Evolutionary conservation across 2,797 vertebrate genomes (phyloP).

Genomic region (Petrocephalus schoutedeni): DNA sequence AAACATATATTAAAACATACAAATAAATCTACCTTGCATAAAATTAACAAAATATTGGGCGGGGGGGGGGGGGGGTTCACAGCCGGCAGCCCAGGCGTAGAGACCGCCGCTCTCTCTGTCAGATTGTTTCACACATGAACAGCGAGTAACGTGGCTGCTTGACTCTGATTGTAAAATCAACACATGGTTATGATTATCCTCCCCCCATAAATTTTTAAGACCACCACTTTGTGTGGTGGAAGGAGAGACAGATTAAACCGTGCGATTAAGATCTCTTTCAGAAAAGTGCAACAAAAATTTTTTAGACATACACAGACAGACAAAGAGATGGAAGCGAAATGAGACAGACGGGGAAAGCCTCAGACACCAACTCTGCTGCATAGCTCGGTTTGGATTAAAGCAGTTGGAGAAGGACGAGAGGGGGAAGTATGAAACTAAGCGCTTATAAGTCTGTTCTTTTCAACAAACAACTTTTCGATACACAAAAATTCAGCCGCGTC

Average conservation of each 20-base stretch:
- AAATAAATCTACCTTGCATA: slow-evolving; percentile 68
- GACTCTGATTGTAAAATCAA: slow-evolving; percentile 50
- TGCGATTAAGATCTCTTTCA: slow-evolving; percentile 63
- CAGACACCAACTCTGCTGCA: slow-evolving; percentile 80
- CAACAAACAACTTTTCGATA: neutral
- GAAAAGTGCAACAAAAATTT: slow-evolving; percentile 65
- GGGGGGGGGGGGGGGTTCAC: slow-evolving; percentile 44
- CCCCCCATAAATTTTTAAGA: slow-evolving; percentile 66
- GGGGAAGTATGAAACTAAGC: slow-evolving; percentile 16
- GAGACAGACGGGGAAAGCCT: slow-evolving; percentile 60
- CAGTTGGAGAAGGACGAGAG: slow-evolving; percentile 54
- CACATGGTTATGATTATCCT: slow-evolving; percentile 35
- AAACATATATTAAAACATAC: slow-evolving; percentile 58
- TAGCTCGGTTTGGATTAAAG: slow-evolving; percentile 94
- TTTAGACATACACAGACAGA: slow-evolving; percentile 25
- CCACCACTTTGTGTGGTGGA: slow-evolving; percentile 69
- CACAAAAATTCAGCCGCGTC: neutral
- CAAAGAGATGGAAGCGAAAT: neutral
- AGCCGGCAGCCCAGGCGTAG: slow-evolving; percentile 74
- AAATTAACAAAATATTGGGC: slow-evolving; percentile 51
- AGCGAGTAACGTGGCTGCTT: slow-evolving; percentile 8
- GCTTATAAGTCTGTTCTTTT: slow-evolving; percentile 24
- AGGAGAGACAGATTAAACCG: slow-evolving; percentile 66
- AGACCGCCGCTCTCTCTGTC: slow-evolving; percentile 60
- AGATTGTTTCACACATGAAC: slow-evolving; percentile 36